A percentile compares a stretch with the other conserved stretches of the same genome.
phyloP scores from a whole-genome alignment of 2,888 invertebrate genomes.

The Drosophila borealis region DNA sequence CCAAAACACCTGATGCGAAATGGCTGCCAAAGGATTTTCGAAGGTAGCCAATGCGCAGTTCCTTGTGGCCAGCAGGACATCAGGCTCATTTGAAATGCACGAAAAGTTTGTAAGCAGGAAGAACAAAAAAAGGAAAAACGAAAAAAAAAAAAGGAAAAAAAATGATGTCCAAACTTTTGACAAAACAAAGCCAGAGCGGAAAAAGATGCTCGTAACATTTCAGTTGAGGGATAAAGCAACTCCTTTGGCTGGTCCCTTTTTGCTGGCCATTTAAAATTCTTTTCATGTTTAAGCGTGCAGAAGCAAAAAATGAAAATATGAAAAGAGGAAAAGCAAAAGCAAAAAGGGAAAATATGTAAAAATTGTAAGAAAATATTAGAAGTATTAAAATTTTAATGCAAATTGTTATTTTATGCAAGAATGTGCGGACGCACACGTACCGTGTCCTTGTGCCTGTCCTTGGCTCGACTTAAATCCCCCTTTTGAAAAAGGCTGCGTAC shows the following conservation, averaged over 20 bases:
- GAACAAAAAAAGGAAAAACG: slow-evolving; percentile 9
- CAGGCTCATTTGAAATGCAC: slow-evolving; percentile 64
- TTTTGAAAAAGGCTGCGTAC: slow-evolving; percentile 72
- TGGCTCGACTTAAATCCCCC: slow-evolving; percentile 63
- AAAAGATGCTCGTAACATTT: slow-evolving; percentile 35
- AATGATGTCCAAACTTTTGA: slow-evolving; percentile 63
- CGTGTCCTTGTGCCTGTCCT: slow-evolving; percentile 36
- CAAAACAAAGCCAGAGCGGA: slow-evolving; percentile 52
- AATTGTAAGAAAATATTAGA: slow-evolving; percentile 72
- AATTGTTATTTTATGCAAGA: slow-evolving; percentile 81
- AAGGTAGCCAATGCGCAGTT: slow-evolving; percentile 36
- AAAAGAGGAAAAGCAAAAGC: slow-evolving; percentile 26
- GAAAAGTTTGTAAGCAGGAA: slow-evolving; percentile 45
- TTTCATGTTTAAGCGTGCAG: slow-evolving; percentile 77
- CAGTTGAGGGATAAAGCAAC: slow-evolving; percentile 34
- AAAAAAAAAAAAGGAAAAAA: slow-evolving; percentile 26
- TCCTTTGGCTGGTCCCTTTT: slow-evolving; percentile 46
- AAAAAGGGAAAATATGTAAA: slow-evolving; percentile 41
- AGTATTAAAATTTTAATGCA: slow-evolving; percentile 79
- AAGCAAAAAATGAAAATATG: slow-evolving; percentile 35
- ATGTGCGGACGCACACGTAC: slow-evolving; percentile 54
- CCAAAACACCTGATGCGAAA: slow-evolving; percentile 64
- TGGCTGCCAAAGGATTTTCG: slow-evolving; percentile 57
- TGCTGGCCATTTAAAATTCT: slow-evolving; percentile 71
- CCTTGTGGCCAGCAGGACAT: slow-evolving; percentile 19